Base-by-base conservation (phyloP, 2,797 vertebrate species). In the Lindbergichthys nudifrons region DNA sequence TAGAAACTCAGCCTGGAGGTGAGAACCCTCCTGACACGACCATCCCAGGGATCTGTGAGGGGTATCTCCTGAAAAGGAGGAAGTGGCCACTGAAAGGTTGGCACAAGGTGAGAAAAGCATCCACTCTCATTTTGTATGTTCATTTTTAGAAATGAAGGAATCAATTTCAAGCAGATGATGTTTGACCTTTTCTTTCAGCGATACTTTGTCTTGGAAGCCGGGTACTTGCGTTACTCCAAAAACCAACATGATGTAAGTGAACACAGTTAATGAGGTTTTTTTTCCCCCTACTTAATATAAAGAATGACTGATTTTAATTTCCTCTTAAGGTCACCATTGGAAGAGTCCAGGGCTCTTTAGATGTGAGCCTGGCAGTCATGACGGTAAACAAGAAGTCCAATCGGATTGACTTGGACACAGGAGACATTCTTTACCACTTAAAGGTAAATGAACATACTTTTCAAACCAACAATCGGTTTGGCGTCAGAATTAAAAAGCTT, bases 81-180 rank as follows among this genome's bases (percentile, higher is more conserved):
- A 99, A 97, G 89, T 98, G 97, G 97, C 97, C 97, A 1, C 94
- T 99, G 30, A 99, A 98, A 87, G 97, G 97, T 42, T 98, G 97
- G 97, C 97, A 98, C 94, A 99, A 97, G 97, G 97, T 98, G 82
- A 92, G 23, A 52, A 18, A 30, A 1, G 0, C 7, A 1, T 18
- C 16, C n/a, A 9, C 1, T 41, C 18, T 10, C 14, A 4, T 21
- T 21, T 21, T 15, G 2, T 13, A 6, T 1, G 1, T 1, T 0
- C 1, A 45, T 9, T 45, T 52, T 21, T 1, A 7, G 15, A 0
- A 45, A 3, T 46, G 4, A 64, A 62, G 36, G 32, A 36, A 36
- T 4, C 45, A 19, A 14, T 21, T 52, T 48, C 2, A 30, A 45
- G 42, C 36, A 18, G 2, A 7, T 18, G 1, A 45, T 5, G 14